Evolutionary conservation across 2,888 invertebrate species (phyloP).

Genomic region (Bombylius major): DNA sequence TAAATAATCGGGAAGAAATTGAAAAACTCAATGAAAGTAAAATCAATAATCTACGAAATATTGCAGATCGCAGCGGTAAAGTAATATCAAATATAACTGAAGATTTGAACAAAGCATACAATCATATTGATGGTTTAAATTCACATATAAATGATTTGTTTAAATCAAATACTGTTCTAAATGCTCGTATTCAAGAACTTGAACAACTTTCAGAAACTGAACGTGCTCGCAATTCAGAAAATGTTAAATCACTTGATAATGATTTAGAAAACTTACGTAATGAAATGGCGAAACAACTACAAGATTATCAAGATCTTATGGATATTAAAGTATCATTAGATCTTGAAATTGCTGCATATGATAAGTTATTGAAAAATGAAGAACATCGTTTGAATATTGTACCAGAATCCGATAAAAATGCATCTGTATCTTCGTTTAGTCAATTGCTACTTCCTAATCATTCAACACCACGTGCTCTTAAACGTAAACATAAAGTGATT

Average conservation of each 20-base stretch:
- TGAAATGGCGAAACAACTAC: constrained; percentile 75
- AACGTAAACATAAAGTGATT: constrained; percentile 46
- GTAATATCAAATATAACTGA: constrained; percentile 66
- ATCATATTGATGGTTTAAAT: constrained; percentile 62
- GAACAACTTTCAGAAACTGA: constrained; percentile 73
- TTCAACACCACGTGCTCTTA: constrained; percentile 32
- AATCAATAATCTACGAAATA: constrained; percentile 65
- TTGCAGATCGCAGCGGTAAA: constrained; percentile 57
- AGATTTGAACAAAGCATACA: constrained; percentile 64
- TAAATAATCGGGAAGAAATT: constrained; percentile 79
- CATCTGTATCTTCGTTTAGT: constrained; percentile 8
- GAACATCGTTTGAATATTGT: constrained; percentile 43
- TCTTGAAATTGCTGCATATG: constrained; percentile 82
- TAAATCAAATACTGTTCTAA: constrained; percentile 54
- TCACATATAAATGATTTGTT: constrained; percentile 64
- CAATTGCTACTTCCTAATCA: constrained; percentile 21
- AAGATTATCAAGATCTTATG: constrained; percentile 94
- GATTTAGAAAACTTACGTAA: constrained; percentile 67
- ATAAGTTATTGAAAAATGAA: constrained; percentile 74
- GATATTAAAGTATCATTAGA: constrained; percentile 91
- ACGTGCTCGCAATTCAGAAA: constrained; percentile 62
- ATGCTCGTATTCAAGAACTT: constrained; percentile 65
- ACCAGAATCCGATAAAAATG: constrained; percentile 18
- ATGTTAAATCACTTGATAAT: constrained; percentile 60
- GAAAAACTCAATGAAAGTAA: constrained; percentile 48